Percentiles rank a stretch among this genome's conserved stretches.
These are phyloP conservation scores for Torymus auratus DNA, from an alignment of 2,888 invertebrate species.

Conservation along the genomic window DNA sequence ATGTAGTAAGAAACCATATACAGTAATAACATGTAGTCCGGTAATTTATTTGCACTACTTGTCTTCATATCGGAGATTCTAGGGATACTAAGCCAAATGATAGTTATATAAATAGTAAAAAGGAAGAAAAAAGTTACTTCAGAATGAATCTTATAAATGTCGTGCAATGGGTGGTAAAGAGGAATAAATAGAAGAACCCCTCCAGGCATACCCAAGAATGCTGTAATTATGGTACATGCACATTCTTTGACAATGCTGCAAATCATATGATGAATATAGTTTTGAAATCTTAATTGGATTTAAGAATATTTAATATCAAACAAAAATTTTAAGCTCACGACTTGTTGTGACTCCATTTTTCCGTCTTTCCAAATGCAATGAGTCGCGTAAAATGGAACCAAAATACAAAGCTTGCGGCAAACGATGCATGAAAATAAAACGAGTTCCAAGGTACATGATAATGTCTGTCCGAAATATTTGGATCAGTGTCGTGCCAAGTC, in stretches of 20 bases:
- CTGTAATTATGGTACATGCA: conserved; percentile 79
- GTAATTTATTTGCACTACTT: conserved; percentile 21
- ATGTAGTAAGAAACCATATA: conserved; percentile 82
- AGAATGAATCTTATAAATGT: conserved; percentile 82
- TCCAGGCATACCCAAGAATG: conserved; percentile 84
- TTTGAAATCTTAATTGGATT: not conserved
- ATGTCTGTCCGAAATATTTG: conserved; percentile 84
- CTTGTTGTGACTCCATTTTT: conserved; percentile 78
- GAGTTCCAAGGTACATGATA: conserved; percentile 92
- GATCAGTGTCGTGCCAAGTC: conserved; percentile 90
- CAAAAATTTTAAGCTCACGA: conserved; percentile 50
- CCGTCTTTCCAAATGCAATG: conserved; percentile 78
- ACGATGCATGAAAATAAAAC: conserved; percentile 88
- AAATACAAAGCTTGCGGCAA: conserved; percentile 85
- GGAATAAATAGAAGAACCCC: conserved; percentile 85
- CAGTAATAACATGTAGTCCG: conserved; percentile 45
- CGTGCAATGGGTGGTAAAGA: conserved; percentile 88
- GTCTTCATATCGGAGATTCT: conserved; percentile 67
- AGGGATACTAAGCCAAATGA: conserved; percentile 81
- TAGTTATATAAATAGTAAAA: conserved; percentile 80
- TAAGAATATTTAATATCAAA: conserved; percentile 3
- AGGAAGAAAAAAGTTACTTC: conserved; percentile 85
- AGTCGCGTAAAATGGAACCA: conserved; percentile 81
- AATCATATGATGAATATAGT: conserved; percentile 40
- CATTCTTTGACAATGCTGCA: conserved; percentile 79